Evolutionary conservation across 2,797 vertebrate species (phyloP).

Genomic region (Crypturellus tataupa): DNA sequence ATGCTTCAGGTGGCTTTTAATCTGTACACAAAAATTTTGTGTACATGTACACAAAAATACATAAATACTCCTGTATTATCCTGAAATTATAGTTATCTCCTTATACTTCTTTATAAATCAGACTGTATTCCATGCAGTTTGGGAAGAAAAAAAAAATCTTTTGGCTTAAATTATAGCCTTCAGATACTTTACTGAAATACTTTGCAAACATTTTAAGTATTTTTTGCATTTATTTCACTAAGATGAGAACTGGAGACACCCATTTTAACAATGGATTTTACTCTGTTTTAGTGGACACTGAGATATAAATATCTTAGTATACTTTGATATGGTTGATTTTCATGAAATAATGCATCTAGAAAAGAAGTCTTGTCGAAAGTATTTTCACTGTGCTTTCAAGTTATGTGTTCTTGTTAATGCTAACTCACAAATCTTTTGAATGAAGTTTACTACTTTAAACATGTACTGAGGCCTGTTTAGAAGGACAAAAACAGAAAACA

Average conservation of each 20-base stretch:
- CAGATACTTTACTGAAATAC: not conserved
- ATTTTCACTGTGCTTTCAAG: constrained; percentile 44
- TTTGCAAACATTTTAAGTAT: not conserved
- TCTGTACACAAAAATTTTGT: constrained; percentile 11
- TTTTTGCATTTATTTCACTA: not conserved
- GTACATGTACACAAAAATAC: constrained; percentile 19
- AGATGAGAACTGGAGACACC: not conserved
- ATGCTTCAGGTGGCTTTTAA: not conserved
- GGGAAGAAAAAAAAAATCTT: not conserved
- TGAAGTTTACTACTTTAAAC: constrained; percentile 21
- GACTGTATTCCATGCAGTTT: not conserved
- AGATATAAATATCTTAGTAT: constrained; percentile 1
- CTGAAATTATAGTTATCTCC: not conserved
- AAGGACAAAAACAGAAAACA: constrained; percentile 3
- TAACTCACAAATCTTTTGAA: constrained; percentile 6
- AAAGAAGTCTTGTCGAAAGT: constrained; percentile 19
- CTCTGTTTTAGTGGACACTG: not conserved
- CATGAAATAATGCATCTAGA: not conserved
- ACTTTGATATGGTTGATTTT: constrained; percentile 35
- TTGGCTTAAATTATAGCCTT: not conserved
- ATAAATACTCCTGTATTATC: not conserved
- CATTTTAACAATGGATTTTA: not conserved
- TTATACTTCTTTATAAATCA: not conserved
- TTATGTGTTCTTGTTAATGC: constrained; percentile 22
- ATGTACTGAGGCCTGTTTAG: not conserved